These are phyloP conservation scores for Mycetomoellerius zeteki DNA, from an alignment of 1,140 invertebrate genomes.

Conservation along the genomic window DNA sequence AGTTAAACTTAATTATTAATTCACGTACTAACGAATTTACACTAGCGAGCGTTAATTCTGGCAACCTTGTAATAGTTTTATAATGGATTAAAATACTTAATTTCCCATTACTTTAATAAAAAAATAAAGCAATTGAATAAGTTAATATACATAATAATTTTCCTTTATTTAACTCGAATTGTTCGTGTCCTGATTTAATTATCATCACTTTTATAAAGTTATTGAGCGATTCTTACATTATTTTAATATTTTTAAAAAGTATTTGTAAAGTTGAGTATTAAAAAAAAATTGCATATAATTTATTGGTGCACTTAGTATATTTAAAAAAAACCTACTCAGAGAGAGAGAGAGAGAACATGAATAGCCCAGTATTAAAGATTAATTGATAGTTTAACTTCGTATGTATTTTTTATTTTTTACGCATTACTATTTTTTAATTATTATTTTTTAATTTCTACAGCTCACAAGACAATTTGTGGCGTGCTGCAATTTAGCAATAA, in stretches of 20 bases:
- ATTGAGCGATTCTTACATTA: no score
- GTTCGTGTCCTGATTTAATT: no score
- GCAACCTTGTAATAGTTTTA: not conserved
- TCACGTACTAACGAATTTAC: not conserved
- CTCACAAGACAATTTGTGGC: not conserved
- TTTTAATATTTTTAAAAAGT: no score
- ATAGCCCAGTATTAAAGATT: no score
- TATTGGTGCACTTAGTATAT: no score
- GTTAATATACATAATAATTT: no score
- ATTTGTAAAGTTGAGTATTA: no score
- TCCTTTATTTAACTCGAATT: no score
- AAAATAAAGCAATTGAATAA: not conserved
- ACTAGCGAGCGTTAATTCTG: not conserved
- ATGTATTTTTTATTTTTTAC: not conserved
- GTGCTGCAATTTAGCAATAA: not conserved
- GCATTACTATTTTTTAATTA: not conserved
- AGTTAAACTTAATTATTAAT: constrained; percentile 39
- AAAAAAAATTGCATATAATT: no score
- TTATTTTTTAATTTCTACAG: not conserved
- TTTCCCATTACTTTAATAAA: not conserved
- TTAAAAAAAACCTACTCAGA: no score
- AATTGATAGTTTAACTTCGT: not conserved
- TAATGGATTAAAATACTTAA: not conserved
- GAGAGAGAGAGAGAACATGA: no score
- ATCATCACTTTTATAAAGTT: no score